These are phyloP conservation scores for Opisthograptis luteolata DNA, from an alignment of 2,888 invertebrate species.

Conservation along the genomic window DNA sequence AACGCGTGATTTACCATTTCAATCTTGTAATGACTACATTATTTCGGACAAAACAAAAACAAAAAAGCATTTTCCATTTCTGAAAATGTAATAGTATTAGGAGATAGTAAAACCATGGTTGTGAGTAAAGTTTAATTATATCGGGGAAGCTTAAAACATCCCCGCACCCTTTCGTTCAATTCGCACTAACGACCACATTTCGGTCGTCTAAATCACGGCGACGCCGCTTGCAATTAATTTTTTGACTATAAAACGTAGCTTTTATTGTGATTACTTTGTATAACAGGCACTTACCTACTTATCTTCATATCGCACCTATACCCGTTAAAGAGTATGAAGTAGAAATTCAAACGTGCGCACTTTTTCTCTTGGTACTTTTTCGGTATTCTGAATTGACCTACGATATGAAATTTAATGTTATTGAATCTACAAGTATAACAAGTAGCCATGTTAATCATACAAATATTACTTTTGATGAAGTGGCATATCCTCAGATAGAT, in stretches of 20 bases:
- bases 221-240: slow-evolving; percentile 79
- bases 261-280: slow-evolving; percentile 50
- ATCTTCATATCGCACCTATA: slow-evolving; percentile 8
- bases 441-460: too few species aligned
- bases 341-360: too few species aligned
- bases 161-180: slow-evolving; percentile 70
- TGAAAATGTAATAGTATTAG: slow-evolving; percentile 18
- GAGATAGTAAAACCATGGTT: slow-evolving; percentile 32
- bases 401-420: too few species aligned
- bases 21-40: slow-evolving; percentile 23
- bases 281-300: slow-evolving; percentile 34
- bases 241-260: slow-evolving; percentile 60
- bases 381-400: too few species aligned
- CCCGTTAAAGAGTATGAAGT: neutral
- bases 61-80: slow-evolving; percentile 20
- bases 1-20: slow-evolving; percentile 23
- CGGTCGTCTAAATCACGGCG: slow-evolving; percentile 71
- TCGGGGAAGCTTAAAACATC: slow-evolving; percentile 60
- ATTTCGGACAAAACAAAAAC: neutral
- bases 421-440: too few species aligned
- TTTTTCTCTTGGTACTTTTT: too few species aligned
- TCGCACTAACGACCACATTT: slow-evolving; percentile 78
- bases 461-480: too few species aligned
- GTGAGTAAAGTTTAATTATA: slow-evolving; percentile 70
- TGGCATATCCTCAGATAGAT: too few species aligned